Base-by-base conservation (phyloP, 2,797 vertebrate species). In the Premnoplex brunnescens region DNA sequence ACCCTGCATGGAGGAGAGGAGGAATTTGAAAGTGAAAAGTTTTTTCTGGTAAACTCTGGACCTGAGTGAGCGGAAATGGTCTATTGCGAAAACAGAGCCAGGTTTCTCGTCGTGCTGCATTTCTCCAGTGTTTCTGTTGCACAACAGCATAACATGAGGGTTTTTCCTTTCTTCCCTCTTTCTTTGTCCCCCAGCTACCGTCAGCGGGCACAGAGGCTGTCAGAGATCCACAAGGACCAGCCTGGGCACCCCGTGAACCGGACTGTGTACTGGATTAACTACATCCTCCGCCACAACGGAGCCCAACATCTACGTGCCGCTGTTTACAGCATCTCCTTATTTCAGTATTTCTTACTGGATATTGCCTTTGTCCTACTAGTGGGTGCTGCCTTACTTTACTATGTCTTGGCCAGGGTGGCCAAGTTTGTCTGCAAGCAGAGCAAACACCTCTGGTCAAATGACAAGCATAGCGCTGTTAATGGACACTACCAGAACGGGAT, bases 201-300 rank as follows among this genome's bases (percentile, higher is more conserved):
- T n/a, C 98, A 98, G 92, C 98, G 97, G 87, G 99, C 99, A 15
- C 98, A 76, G 80, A 96, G 98, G 88, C 98, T 99, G 72, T 99
- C 99, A 7, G 98, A 98, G 96, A 99, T 99, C 96, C 99, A 99
- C 98, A 99, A 98, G 97, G 99, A 99, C 97, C 99, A 99, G 91
- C 99, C 99, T 0, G 99, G 98, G 26, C 99, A 99, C 93, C 99
- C 99, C 1, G 99, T 99, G 85, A 98, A 97, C 89, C 98, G 99
- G 77, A 99, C 99, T 10, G 97, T 98, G n/a, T 99, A 99, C 96
- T 99, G 99, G 99, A 99, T 99, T 88, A 98, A 98, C 96, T 99
- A 99, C 96, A 98, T 99, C 81, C 98, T 99, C 59, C 99, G 99
- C 68, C 99, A 99, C 97, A 97, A 98, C 0, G 99, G 99, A 74